Evolutionary conservation across 1,140 invertebrate species (phyloP), one percentile per base, ranked within the genome.

Genomic region (Medauroidea extradentata): DNA sequence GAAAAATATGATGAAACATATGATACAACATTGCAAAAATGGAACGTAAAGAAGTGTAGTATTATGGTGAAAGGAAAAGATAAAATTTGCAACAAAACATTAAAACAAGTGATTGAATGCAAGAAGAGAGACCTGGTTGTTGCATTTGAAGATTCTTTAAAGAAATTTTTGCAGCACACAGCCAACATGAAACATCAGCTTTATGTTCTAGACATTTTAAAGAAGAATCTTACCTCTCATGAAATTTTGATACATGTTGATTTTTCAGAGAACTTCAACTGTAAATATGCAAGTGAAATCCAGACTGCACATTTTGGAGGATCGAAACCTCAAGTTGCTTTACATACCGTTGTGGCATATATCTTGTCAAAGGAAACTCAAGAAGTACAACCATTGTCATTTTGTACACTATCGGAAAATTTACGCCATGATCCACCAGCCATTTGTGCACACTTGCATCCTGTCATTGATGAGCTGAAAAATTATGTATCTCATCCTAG

Each of bases 391-490:
- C 48, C 67, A 14, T 60, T 29, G 38, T 68, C 63, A 38, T 74
- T 75, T 65, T 67, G 71, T 61, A 70, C 71, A 14, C 60, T 74
- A 9, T 71, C 71, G 59, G 64, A 71, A 39, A 68, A 67, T 65
- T 64, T 69, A 41, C 62, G 65, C 21, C 67, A 73, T 62, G 66
- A 69, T 57, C 68, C 73, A 48, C 61, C 65, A 60, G 67, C 68
- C 1, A 65, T 75, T 58, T 75, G 71, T 67, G 71, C 62, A 60
- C 69, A 75, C 62, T 42, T 73, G 41, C 63, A 69, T 61, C 65
- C 68, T 52, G 62, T 67, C 8, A 51, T 75, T 55, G 14, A 61
- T 42, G 29, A 34, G 11, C 29, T 34, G 5, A 34, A 34, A 34
- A 34, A 34, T 7, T 11, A 34, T 4, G 29, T 34, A 7, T 34